Percentiles rank a stretch among this genome's conserved stretches.
phyloP scores from a whole-genome alignment of 2,888 invertebrate species.

The Artemia sinica region DNA sequence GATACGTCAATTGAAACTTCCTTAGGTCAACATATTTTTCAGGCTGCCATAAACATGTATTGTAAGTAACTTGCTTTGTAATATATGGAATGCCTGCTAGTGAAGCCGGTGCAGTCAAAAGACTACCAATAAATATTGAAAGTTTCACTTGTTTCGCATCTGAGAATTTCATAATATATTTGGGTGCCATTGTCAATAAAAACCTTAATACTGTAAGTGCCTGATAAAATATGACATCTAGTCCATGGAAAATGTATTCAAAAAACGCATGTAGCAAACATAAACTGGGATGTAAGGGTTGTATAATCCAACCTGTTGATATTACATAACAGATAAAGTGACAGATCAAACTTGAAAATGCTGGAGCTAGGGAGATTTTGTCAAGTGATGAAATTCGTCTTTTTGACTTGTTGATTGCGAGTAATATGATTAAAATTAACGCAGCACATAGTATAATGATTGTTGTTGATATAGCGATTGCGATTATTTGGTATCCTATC shows the following conservation, averaged over 20 bases:
- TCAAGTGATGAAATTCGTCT: not conserved
- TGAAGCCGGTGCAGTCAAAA: not conserved
- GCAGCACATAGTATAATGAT: not conserved
- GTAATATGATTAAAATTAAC: not conserved
- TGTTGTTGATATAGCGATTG: no score
- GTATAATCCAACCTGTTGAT: not conserved
- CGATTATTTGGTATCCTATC: no score
- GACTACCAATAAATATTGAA: not conserved
- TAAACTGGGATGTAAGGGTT: not conserved
- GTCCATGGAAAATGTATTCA: not conserved
- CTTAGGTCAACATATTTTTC: not conserved
- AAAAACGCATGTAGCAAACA: not conserved
- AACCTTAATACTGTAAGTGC: not conserved
- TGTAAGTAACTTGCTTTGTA: not conserved
- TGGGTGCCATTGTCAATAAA: not conserved
- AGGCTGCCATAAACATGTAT: not conserved
- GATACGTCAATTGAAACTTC: not conserved
- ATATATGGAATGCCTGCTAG: not conserved
- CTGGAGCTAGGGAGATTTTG: constrained; percentile 1
- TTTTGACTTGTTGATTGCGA: not conserved
- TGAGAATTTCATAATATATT: not conserved
- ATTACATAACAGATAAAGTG: not conserved
- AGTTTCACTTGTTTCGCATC: not conserved
- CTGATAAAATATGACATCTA: not conserved
- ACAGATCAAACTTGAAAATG: not conserved